Percentiles rank a stretch among this genome's conserved stretches.
Conservation (phyloP, 2,113 vertebrate genomes). For the Entelurus aequoreus region DNA sequence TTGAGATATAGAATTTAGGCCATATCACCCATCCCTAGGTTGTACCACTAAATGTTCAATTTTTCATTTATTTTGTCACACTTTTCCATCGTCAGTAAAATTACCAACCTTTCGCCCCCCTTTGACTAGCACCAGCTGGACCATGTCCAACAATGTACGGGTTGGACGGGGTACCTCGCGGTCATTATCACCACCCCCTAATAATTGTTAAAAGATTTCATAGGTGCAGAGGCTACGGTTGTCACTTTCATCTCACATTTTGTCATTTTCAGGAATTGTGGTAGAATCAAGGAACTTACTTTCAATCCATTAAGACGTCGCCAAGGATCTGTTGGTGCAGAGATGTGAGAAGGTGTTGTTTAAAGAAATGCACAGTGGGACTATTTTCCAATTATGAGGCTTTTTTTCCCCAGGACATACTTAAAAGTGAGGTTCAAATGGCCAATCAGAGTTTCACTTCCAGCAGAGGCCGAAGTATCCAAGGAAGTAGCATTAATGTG, state of each 20-base stretch:
- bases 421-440: constrained; percentile 44
- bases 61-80: no score
- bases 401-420: constrained; percentile 36
- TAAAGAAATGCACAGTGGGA: constrained; percentile 27
- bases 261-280: constrained; percentile 23
- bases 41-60: no score
- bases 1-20: no score
- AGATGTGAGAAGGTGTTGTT: constrained; percentile 21
- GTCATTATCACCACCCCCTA: background rate
- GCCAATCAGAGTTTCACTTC: constrained; percentile 30
- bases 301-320: constrained; percentile 8
- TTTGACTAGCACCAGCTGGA: no score
- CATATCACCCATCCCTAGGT: no score
- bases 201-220: constrained; percentile 4
- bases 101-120: no score
- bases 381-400: constrained; percentile 33
- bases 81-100: no score
- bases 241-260: constrained; percentile 32
- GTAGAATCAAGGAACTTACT: constrained; percentile 31
- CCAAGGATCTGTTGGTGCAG: background rate
- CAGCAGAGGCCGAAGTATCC: constrained; percentile 11
- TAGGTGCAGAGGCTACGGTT: background rate
- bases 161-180: no score
- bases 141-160: no score
- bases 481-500: constrained; percentile 29